phyloP scores from a whole-genome alignment of 2,888 invertebrate genomes.

The Antheraea yamamai region DNA sequence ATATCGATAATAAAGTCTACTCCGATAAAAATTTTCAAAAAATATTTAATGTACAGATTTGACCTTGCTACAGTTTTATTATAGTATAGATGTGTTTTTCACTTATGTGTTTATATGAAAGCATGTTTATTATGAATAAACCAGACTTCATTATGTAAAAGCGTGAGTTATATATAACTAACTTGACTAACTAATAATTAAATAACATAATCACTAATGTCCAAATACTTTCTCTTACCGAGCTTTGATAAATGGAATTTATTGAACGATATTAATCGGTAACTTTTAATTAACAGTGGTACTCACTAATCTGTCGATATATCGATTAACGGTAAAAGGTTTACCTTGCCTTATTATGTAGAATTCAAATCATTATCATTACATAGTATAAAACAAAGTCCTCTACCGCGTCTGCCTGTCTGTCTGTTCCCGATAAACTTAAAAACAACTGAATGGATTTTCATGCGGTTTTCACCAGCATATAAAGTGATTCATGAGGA shows the following conservation, averaged over 20 bases:
- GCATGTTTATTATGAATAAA: not conserved
- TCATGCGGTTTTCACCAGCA: too few relatives aligned
- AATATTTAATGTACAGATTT: too few relatives aligned
- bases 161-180: not conserved
- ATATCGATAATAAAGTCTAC: too few relatives aligned
- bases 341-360: not conserved
- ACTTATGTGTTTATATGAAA: not conserved
- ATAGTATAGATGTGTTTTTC: too few relatives aligned
- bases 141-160: not conserved
- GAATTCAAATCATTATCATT: not conserved
- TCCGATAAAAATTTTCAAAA: too few relatives aligned
- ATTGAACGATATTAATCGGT: conserved; percentile 6
- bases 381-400: too few relatives aligned
- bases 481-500: too few relatives aligned
- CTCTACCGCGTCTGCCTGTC: too few relatives aligned
- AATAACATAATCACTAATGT: not conserved
- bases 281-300: conserved; percentile 6
- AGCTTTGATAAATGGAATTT: not conserved
- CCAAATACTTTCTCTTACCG: conserved; percentile 7
- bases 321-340: conserved; percentile 4
- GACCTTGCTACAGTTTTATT: too few relatives aligned
- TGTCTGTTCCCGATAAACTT: too few relatives aligned
- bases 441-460: too few relatives aligned
- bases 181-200: not conserved
- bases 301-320: not conserved